Evolutionary conservation across 2,113 vertebrate genomes (phyloP).

Genomic region (Brevimyrus niger): DNA sequence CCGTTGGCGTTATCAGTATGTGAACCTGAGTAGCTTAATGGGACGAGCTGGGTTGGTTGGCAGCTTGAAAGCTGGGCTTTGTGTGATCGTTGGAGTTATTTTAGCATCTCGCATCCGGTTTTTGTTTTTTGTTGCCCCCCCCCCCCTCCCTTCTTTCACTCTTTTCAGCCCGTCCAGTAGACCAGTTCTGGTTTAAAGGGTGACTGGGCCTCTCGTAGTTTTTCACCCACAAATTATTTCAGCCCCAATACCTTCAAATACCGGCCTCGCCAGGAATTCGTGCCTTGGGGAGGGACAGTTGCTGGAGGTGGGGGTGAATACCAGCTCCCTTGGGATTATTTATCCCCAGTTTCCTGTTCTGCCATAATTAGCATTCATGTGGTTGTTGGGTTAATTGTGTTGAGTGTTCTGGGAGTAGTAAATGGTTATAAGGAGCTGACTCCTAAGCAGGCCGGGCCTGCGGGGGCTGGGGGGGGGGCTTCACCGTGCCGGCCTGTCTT

Average conservation of each 20-base stretch:
- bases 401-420: neutral
- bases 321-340: neutral
- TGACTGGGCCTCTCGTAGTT: neutral
- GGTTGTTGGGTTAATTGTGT: neutral
- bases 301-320: neutral
- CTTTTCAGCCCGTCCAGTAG: neutral
- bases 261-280: neutral
- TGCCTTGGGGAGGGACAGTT: neutral
- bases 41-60: neutral
- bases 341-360: neutral
- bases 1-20: neutral
- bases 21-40: neutral
- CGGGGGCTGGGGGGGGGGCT: neutral
- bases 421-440: neutral
- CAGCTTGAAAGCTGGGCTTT: neutral
- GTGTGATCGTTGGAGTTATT: neutral
- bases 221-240: constrained; percentile 1
- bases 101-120: neutral
- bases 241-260: neutral
- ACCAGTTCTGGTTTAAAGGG: neutral
- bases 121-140: neutral
- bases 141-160: neutral
- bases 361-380: neutral
- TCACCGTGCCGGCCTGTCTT: neutral
- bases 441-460: neutral